Evolutionary conservation across 2,113 vertebrate species (phyloP).

Genomic region (Felis chaus): DNA sequence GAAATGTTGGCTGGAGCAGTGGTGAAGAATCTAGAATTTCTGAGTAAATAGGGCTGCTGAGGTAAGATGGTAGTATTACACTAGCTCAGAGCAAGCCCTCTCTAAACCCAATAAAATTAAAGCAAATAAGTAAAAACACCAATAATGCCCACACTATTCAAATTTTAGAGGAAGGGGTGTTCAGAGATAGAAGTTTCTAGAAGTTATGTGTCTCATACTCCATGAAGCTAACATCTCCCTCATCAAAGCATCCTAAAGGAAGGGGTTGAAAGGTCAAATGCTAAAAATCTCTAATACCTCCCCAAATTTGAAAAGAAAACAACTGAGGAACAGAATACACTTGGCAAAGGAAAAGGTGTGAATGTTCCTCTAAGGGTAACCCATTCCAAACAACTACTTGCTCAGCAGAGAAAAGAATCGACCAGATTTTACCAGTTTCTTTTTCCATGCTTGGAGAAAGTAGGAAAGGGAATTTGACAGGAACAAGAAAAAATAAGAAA

Average conservation of each 20-base stretch:
- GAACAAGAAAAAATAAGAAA: background rate
- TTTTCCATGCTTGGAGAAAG: background rate
- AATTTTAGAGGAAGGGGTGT: background rate
- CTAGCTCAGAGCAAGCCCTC: background rate
- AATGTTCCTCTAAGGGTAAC: background rate
- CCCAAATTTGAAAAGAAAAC: background rate
- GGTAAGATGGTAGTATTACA: background rate
- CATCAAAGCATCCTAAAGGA: background rate
- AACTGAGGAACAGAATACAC: background rate
- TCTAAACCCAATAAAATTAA: background rate
- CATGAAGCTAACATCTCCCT: background rate
- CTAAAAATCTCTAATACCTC: background rate
- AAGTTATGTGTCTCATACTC: background rate
- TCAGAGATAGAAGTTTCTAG: background rate
- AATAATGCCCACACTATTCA: background rate
- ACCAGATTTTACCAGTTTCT: background rate
- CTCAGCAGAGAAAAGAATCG: background rate
- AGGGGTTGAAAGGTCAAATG: background rate
- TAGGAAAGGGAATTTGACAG: background rate
- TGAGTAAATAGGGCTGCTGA: background rate
- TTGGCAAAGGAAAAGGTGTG: background rate
- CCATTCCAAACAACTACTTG: background rate
- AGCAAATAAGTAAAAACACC: background rate
- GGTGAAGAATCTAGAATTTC: background rate
- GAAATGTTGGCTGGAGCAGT: background rate